Conservation (phyloP, 2,797 vertebrate species). For the Hemibagrus guttatus region DNA sequence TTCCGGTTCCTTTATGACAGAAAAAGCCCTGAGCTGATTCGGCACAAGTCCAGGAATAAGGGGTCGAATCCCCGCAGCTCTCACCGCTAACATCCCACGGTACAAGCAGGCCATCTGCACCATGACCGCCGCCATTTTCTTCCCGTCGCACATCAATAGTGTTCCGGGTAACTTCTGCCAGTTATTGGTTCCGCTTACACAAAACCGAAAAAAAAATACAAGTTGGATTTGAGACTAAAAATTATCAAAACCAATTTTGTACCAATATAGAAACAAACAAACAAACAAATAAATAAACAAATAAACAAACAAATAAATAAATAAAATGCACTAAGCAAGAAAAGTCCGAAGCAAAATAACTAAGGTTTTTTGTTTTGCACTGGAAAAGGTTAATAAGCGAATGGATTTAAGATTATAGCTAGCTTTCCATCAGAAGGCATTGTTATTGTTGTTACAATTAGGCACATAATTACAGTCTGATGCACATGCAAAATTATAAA, state of each 20-base stretch:
- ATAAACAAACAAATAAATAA: neutral
- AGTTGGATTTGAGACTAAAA: neutral
- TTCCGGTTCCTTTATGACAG: conserved; percentile 71
- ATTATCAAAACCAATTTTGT: neutral
- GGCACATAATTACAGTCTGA: neutral
- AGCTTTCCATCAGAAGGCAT: neutral
- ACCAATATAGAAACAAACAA: neutral
- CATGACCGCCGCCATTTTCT: conserved; percentile 80
- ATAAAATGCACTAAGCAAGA: too few relatives aligned
- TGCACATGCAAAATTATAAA: too few relatives aligned
- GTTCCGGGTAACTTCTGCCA: conserved; percentile 36
- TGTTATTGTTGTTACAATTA: too few relatives aligned
- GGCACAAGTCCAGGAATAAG: conserved; percentile 76
- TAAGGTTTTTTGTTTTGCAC: neutral
- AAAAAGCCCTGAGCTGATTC: conserved; percentile 77
- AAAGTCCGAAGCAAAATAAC: neutral
- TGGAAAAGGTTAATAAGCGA: neutral
- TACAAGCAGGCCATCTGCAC: conserved; percentile 80
- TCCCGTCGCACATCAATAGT: conserved; percentile 64
- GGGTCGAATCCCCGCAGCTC: conserved; percentile 69
- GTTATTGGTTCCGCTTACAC: neutral
- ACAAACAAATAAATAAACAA: too few relatives aligned
- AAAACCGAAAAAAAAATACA: neutral
- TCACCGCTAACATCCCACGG: conserved; percentile 80
- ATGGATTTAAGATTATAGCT: neutral